A percentile compares a stretch with the other conserved stretches of the same genome.
These are phyloP conservation scores for Zenarchopterus dispar DNA, from an alignment of 2,797 vertebrate species.

Conservation along the genomic window DNA sequence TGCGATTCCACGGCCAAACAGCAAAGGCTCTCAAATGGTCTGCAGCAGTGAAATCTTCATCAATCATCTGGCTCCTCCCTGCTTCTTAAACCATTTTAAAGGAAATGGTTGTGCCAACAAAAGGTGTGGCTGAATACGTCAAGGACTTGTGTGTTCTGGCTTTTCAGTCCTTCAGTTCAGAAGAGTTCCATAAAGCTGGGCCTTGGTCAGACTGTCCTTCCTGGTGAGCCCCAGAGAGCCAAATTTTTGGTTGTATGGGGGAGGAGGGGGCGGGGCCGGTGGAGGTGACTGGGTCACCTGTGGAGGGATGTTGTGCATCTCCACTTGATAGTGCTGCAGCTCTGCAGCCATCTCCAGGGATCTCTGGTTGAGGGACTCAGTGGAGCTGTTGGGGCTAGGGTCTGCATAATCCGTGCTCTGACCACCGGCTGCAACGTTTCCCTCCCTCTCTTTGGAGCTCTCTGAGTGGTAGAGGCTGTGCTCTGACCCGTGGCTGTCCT, in stretches of 20 bases:
- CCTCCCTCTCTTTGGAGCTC: slow-evolving; percentile 88
- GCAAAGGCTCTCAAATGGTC: slow-evolving; percentile 46
- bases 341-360: slow-evolving; percentile 90
- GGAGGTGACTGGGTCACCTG: slow-evolving; percentile 84
- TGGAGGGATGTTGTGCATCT: slow-evolving; percentile 84
- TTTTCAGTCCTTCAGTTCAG: slow-evolving; percentile 82
- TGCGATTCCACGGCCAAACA: slow-evolving; percentile 11
- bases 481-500: slow-evolving; percentile 88
- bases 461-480: slow-evolving; percentile 89
- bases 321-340: slow-evolving; percentile 89
- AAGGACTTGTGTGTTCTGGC: slow-evolving; percentile 15
- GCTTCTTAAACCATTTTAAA: slow-evolving; percentile 33
- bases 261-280: slow-evolving; percentile 76
- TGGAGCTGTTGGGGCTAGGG: slow-evolving; percentile 90
- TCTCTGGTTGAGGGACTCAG: slow-evolving; percentile 90
- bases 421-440: slow-evolving; percentile 70
- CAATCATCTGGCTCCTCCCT: slow-evolving; percentile 39
- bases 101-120: slow-evolving; percentile 30
- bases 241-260: slow-evolving; percentile 90
- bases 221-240: slow-evolving; percentile 91
- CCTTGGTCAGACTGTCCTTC: slow-evolving; percentile 98
- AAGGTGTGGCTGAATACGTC: slow-evolving; percentile 23
- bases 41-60: slow-evolving; percentile 42
- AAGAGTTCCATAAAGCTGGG: slow-evolving; percentile 96
- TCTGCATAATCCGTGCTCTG: slow-evolving; percentile 87